Conservation (phyloP, 1,140 invertebrate species). For the Linepithema humile region DNA sequence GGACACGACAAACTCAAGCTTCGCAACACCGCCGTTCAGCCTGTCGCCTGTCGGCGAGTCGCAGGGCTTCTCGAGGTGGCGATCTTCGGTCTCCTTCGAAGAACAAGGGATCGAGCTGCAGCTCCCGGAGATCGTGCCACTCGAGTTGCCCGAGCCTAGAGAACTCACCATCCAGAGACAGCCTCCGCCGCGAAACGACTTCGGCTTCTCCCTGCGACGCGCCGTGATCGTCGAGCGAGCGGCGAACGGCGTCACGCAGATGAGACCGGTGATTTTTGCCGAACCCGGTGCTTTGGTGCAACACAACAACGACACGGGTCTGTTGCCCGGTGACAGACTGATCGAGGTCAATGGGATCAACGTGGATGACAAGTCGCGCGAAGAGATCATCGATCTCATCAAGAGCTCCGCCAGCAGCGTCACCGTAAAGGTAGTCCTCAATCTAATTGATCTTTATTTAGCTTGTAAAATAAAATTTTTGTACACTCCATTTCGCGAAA, state of each 20-base stretch:
- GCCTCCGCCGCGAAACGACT: constrained; percentile 94
- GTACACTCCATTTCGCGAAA: not conserved
- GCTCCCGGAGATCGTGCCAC: constrained; percentile 90
- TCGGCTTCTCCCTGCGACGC: constrained; percentile 96
- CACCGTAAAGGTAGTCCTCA: constrained; percentile 90
- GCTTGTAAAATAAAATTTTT: not conserved
- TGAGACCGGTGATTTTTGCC: constrained; percentile 94
- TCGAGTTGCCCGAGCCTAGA: constrained; percentile 90
- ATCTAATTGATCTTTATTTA: not conserved
- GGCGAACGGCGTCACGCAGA: constrained; percentile 84
- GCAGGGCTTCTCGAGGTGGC: constrained; percentile 91
- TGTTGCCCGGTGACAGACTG: constrained; percentile 96
- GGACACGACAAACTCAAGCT: constrained; percentile 93
- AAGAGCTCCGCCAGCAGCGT: constrained; percentile 93
- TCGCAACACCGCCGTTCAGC: constrained; percentile 93
- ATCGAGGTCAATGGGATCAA: constrained; percentile 95
- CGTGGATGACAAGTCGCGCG: constrained; percentile 93
- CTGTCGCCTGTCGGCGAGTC: constrained; percentile 92
- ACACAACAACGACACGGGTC: constrained; percentile 91
- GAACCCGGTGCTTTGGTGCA: constrained; percentile 94
- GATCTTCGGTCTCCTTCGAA: constrained; percentile 89
- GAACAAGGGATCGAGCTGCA: constrained; percentile 89
- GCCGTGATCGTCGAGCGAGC: constrained; percentile 90
- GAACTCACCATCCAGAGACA: constrained; percentile 92
- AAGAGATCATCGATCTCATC: constrained; percentile 97